Conservation (phyloP, 2,888 invertebrate species). For the Anoncus sp. region DNA sequence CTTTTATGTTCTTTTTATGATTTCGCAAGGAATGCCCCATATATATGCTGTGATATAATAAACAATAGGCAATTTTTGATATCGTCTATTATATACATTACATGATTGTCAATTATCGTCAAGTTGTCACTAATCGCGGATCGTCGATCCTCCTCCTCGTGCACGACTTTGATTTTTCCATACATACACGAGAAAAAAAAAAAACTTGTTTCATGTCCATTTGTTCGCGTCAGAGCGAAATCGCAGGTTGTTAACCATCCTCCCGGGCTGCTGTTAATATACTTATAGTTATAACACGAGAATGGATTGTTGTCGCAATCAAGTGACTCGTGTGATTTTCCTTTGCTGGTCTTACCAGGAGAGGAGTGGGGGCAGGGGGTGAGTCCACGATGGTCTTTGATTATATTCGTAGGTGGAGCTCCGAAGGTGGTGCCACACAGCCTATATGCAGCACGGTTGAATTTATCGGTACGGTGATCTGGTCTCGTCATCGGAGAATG, state of each 20-base stretch:
- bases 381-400: conserved; percentile 56
- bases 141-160: not conserved
- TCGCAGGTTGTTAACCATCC: conserved; percentile 39
- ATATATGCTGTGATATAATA: too few species aligned
- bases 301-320: conserved; percentile 58
- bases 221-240: conserved; percentile 13
- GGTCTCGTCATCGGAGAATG: conserved; percentile 81
- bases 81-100: too few species aligned
- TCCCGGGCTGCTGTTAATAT: conserved; percentile 51
- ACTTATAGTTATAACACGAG: conserved; percentile 31
- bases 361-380: too few species aligned
- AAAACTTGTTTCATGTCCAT: conserved; percentile 21
- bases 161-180: not conserved
- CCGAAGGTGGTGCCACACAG: conserved; percentile 48
- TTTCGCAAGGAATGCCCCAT: too few species aligned
- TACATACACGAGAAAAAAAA: not conserved
- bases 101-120: too few species aligned
- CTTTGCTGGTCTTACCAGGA: conserved; percentile 15
- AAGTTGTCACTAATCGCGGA: conserved; percentile 1
- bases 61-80: too few species aligned
- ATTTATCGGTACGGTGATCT: conserved; percentile 76
- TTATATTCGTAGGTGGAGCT: conserved; percentile 63
- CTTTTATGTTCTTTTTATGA: too few species aligned
- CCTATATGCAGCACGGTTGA: conserved; percentile 45
- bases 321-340: conserved; percentile 57